Conservation (phyloP, 2,888 invertebrate genomes). For the Agrilus mali region DNA sequence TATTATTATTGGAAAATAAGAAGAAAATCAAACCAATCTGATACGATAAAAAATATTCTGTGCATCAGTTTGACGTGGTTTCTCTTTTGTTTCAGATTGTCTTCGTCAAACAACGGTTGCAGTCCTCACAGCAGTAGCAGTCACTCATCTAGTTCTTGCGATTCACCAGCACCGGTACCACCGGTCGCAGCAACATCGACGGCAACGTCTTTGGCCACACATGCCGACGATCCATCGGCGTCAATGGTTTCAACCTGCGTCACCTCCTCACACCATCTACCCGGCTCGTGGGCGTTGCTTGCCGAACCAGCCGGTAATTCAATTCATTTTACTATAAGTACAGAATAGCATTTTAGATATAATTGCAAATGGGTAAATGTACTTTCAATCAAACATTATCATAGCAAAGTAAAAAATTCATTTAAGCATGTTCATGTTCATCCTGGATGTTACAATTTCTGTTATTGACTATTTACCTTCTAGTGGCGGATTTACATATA, state of each 20-base stretch:
- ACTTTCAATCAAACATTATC: no score
- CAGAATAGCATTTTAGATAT: neutral
- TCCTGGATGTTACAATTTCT: no score
- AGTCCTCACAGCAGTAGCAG: slow-evolving; percentile 50
- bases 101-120: slow-evolving; percentile 19
- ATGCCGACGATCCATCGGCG: slow-evolving; percentile 22
- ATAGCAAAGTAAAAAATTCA: no score
- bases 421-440: no score
- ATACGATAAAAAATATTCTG: no score
- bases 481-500: no score
- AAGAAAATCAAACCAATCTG: no score
- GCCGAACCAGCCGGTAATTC: slow-evolving; percentile 24
- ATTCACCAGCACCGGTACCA: slow-evolving; percentile 43
- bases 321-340: slow-evolving; percentile 1
- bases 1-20: no score
- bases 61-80: no score
- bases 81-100: slow-evolving; percentile 27
- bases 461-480: no score
- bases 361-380: neutral
- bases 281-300: slow-evolving; percentile 30
- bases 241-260: slow-evolving; percentile 23
- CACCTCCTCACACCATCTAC: slow-evolving; percentile 23
- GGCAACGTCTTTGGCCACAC: slow-evolving; percentile 21
- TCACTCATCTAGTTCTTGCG: slow-evolving; percentile 45
- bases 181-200: slow-evolving; percentile 26